Percentiles rank a stretch among this genome's conserved stretches.
These are phyloP conservation scores for Drosophila meridionalis DNA, from an alignment of 2,888 invertebrate genomes.

Conservation along the genomic window DNA sequence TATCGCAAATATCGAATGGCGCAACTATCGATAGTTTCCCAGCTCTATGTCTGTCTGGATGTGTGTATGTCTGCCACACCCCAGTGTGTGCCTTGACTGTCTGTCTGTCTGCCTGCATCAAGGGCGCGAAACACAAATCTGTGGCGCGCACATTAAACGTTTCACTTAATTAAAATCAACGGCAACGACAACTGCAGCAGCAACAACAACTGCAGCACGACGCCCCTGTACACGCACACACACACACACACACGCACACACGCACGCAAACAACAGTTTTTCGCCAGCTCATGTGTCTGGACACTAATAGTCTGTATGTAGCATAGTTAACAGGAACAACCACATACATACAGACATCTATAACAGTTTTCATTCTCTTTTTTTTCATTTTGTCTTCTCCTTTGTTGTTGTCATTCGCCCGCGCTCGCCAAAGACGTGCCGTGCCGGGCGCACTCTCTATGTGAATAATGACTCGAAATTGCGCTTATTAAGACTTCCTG, in stretches of 20 bases:
- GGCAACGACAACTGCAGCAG: constrained; percentile 44
- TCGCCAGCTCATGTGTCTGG: constrained; percentile 15
- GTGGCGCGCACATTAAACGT: constrained; percentile 73
- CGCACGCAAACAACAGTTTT: constrained; percentile 6
- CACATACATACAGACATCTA: constrained; percentile 6
- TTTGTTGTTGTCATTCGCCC: constrained; percentile 13
- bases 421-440: constrained; percentile 41
- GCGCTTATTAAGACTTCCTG: constrained; percentile 82
- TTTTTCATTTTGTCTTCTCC: constrained; percentile 6
- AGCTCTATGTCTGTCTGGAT: not conserved
- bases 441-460: constrained; percentile 40
- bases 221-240: constrained; percentile 59
- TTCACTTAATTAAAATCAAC: constrained; percentile 74
- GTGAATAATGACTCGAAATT: constrained; percentile 78
- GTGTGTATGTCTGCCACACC: not conserved
- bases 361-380: constrained; percentile 13
- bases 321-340: constrained; percentile 7
- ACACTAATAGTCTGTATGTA: constrained; percentile 18
- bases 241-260: not conserved
- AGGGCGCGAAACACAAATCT: constrained; percentile 67
- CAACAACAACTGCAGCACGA: constrained; percentile 47
- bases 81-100: not conserved
- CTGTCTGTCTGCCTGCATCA: constrained; percentile 48
- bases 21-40: no score
- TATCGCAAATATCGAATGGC: no score